These are phyloP conservation scores for Recurvirostra avosetta DNA, from an alignment of 2,113 vertebrate genomes.

Conservation along the genomic window DNA sequence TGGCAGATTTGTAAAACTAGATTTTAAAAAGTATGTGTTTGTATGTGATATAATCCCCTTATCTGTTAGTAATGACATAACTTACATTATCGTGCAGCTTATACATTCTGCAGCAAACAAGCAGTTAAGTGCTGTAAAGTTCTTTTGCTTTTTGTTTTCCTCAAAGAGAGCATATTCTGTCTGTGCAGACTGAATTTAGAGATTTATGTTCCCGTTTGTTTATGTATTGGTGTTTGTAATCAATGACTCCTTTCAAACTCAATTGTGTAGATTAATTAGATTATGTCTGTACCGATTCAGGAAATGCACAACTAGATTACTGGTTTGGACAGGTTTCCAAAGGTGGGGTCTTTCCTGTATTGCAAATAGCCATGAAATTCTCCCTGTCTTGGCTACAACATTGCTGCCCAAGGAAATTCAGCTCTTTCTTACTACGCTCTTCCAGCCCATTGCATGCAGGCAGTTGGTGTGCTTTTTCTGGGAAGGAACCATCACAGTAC, in stretches of 20 bases:
- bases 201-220: background rate
- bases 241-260: slow-evolving; percentile 29
- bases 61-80: background rate
- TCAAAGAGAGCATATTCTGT: background rate
- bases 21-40: background rate
- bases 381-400: background rate
- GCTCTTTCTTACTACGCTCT: background rate
- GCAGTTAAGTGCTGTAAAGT: background rate
- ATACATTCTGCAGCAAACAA: background rate
- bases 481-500: background rate
- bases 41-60: background rate
- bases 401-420: background rate
- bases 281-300: slow-evolving; percentile 25
- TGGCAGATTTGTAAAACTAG: background rate
- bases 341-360: background rate
- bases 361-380: background rate
- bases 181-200: background rate
- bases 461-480: background rate
- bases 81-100: background rate
- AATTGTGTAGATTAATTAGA: slow-evolving; percentile 40
- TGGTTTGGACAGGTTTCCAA: background rate
- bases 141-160: background rate
- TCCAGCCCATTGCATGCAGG: rapidly evolving
- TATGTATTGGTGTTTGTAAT: slow-evolving; percentile 39
- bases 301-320: background rate